phyloP scores from a whole-genome alignment of 1,140 invertebrate genomes.

The Harlomillsia oculata region DNA sequence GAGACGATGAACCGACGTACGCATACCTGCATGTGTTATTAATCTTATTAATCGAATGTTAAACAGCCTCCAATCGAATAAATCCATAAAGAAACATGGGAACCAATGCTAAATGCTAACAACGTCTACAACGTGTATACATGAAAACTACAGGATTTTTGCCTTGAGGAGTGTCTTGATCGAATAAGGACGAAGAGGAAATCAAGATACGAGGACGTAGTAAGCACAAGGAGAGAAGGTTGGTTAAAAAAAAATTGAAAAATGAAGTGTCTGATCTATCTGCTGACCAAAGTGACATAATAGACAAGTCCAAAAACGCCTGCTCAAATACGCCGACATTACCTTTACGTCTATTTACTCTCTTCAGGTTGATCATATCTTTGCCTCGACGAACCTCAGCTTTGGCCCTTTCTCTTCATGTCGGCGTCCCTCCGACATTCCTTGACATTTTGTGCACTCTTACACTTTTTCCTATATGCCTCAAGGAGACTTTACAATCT shows the following conservation, averaged over 20 bases:
- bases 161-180: too few relatives aligned
- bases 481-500: too few relatives aligned
- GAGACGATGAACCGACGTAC: too few relatives aligned
- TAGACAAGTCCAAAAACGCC: conserved; percentile 28
- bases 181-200: too few relatives aligned
- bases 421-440: conserved; percentile 6
- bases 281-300: conserved; percentile 31
- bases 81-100: too few relatives aligned
- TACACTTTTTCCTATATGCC: not conserved
- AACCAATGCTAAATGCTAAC: too few relatives aligned
- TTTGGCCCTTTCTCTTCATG: conserved; percentile 10
- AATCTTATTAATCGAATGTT: too few relatives aligned
- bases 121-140: too few relatives aligned
- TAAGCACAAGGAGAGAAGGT: not conserved
- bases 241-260: conserved; percentile 24
- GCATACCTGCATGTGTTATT: too few relatives aligned
- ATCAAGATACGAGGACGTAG: too few relatives aligned
- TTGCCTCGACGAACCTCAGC: conserved; percentile 3
- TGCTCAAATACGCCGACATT: conserved; percentile 31
- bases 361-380: conserved; percentile 16
- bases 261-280: conserved; percentile 32
- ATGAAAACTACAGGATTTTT: too few relatives aligned
- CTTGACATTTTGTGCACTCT: not conserved
- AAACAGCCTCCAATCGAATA: too few relatives aligned
- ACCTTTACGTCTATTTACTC: conserved; percentile 24